Conservation (phyloP, 2,113 vertebrate genomes). For the Epinephelus cyanopodus region DNA sequence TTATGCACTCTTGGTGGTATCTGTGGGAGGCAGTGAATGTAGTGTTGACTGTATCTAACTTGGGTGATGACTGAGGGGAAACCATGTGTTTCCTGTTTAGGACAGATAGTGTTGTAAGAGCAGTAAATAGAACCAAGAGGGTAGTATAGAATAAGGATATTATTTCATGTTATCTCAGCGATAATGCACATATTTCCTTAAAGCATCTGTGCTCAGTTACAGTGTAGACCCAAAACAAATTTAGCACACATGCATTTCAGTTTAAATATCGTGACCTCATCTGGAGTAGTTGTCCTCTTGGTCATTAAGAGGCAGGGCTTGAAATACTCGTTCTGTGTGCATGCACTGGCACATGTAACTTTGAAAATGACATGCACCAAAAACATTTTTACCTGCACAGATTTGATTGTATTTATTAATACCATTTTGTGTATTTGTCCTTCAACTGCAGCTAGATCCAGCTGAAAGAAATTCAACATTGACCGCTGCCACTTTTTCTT, state of each 20-base stretch:
- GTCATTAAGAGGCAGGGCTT: not conserved
- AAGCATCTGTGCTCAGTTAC: not conserved
- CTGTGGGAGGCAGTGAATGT: constrained; percentile 23
- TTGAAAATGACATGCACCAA: too few species aligned
- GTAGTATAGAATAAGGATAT: not conserved
- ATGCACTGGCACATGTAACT: too few species aligned
- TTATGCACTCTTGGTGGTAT: constrained; percentile 23
- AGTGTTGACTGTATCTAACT: not conserved
- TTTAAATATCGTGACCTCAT: constrained; percentile 1
- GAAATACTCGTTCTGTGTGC: too few species aligned
- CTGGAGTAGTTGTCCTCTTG: not conserved
- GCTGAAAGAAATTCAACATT: too few species aligned
- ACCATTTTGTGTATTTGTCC: too few species aligned
- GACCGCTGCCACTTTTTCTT: too few species aligned
- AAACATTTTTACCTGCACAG: too few species aligned
- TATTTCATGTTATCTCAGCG: not conserved
- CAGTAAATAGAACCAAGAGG: not conserved
- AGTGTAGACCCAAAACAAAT: constrained; percentile 7
- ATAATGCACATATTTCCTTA: constrained; percentile 5
- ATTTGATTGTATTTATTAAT: too few species aligned
- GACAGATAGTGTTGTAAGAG: constrained; percentile 7
- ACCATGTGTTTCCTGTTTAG: constrained; percentile 6
- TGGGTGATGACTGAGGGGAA: not conserved
- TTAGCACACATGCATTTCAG: not conserved
- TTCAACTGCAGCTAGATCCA: too few species aligned